Conservation (phyloP, 2,113 vertebrate species). For the Rallus limicola region DNA sequence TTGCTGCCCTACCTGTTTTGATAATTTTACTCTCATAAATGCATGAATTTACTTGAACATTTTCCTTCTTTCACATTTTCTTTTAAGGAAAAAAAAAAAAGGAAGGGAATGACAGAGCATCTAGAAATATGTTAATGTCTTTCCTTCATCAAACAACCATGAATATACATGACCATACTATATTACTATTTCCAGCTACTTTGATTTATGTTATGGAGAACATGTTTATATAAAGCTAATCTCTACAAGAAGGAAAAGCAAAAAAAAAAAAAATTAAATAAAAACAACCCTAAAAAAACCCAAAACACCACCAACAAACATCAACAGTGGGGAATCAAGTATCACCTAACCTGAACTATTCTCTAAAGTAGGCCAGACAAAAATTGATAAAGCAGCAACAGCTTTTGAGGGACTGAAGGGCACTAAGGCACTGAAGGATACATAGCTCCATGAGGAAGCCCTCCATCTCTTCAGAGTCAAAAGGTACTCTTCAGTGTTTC, state of each 20-base stretch:
- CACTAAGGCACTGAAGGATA: not conserved
- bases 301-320: not conserved
- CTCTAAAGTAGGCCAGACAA: not conserved
- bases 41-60: not conserved
- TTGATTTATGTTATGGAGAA: conserved; percentile 41
- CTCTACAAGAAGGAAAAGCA: not conserved
- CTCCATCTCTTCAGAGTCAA: not conserved
- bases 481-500: not conserved
- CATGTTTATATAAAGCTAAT: conserved; percentile 41
- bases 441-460: not conserved
- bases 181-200: conserved; percentile 40
- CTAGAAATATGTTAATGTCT: conserved; percentile 33
- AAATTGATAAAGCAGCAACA: not conserved
- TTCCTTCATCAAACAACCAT: conserved; percentile 39
- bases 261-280: not conserved
- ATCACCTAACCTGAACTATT: conserved; percentile 6
- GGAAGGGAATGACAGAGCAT: not conserved
- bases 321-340: not conserved
- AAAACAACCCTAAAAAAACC: no score
- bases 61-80: not conserved
- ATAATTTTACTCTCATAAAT: not conserved
- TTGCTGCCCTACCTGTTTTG: not conserved
- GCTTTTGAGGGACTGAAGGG: not conserved
- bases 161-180: conserved; percentile 34
- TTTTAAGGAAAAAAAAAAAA: not conserved